Evolutionary conservation across 2,113 vertebrate genomes (phyloP).

Genomic region (Pterophyllum scalare): DNA sequence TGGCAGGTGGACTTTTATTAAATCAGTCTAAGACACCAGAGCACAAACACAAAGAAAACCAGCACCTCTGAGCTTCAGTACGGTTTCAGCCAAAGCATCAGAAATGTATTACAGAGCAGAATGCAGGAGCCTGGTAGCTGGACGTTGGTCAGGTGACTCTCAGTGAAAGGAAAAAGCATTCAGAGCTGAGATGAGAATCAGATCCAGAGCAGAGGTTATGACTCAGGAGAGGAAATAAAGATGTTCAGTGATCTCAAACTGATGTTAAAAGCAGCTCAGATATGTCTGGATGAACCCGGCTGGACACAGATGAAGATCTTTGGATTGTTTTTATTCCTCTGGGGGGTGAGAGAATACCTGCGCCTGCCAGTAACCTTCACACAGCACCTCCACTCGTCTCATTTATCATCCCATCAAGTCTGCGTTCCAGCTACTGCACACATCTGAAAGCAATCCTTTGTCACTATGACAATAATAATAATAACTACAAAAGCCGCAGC

Average conservation of each 20-base stretch:
- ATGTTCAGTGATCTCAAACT: neutral
- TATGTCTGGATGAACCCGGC: conserved; percentile 26
- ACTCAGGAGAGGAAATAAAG: conserved; percentile 19
- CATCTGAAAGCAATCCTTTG: neutral
- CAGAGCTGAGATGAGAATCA: neutral
- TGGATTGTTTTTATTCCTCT: neutral
- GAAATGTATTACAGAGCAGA: neutral
- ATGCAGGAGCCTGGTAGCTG: neutral
- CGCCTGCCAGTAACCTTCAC: neutral
- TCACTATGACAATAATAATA: neutral
- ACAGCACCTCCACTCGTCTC: neutral
- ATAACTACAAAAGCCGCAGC: too few relatives aligned
- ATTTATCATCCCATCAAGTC: neutral
- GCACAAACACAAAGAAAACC: neutral
- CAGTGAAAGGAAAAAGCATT: neutral
- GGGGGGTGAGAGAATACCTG: neutral
- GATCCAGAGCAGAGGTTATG: neutral
- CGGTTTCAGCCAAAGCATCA: neutral
- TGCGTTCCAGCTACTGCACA: neutral
- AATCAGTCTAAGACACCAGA: neutral
- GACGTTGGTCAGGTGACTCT: neutral
- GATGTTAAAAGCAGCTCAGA: conserved; percentile 46
- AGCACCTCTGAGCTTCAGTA: neutral
- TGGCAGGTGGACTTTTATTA: neutral
- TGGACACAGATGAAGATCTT: neutral